phyloP scores from a whole-genome alignment of 2,888 invertebrate genomes.

The Schizotus pectinicornis region DNA sequence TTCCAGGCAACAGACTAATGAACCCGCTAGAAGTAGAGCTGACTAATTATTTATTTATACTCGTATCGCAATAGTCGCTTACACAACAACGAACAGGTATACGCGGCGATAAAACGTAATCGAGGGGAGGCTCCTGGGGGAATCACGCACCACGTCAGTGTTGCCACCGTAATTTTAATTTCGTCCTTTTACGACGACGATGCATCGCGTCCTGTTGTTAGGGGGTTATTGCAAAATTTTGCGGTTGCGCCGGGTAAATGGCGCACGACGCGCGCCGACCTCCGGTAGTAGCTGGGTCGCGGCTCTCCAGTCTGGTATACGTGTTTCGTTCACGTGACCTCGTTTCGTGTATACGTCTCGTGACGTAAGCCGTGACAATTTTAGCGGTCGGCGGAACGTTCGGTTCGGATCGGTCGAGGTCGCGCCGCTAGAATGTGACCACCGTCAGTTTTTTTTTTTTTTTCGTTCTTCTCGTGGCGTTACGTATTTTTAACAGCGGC shows the following conservation, averaged over 20 bases:
- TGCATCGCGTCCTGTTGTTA: conserved; percentile 25
- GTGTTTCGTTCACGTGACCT: conserved; percentile 44
- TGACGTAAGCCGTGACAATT: conserved; percentile 41
- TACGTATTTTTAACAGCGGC: conserved; percentile 35
- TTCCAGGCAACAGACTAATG: no score
- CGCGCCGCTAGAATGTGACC: conserved; percentile 37
- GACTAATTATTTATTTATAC: no score
- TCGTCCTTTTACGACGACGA: conserved; percentile 13
- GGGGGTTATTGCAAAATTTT: conserved; percentile 10
- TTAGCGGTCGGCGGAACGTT: conserved; percentile 24
- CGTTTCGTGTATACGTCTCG: conserved; percentile 41
- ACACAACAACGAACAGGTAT: no score
- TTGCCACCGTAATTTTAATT: conserved; percentile 16
- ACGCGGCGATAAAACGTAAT: no score
- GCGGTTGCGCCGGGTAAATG: no score
- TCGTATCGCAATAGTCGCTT: no score
- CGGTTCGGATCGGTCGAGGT: conserved; percentile 30
- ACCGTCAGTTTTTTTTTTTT: conserved; percentile 39
- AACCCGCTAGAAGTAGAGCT: no score
- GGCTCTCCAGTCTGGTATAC: conserved; percentile 17
- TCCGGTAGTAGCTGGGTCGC: neutral
- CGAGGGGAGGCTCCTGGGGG: conserved; percentile 10
- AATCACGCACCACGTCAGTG: conserved; percentile 5
- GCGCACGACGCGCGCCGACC: no score
- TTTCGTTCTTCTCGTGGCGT: no score